Evolutionary conservation across 2,113 vertebrate genomes (phyloP), one percentile per base, ranked within the genome.

Genomic region (Pteruthius melanotis): DNA sequence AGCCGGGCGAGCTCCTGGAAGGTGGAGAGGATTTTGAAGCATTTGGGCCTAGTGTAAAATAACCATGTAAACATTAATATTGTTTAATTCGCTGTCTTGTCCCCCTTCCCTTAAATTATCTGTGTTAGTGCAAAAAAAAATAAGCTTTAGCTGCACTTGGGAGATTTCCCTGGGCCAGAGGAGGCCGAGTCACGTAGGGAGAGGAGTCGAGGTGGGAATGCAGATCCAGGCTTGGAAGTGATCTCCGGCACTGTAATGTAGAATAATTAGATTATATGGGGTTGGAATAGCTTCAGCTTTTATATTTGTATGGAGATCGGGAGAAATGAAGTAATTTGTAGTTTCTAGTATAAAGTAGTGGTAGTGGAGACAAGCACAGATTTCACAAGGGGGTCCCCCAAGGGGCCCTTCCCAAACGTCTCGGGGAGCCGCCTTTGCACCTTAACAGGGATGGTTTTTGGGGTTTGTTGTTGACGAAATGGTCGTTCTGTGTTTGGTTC

Each of bases 341-440:
- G 89, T 92, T 94, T 96, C 77, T 95, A 92, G 91, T 37, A 15
- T 53, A 57, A 76, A 93, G 86, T 93, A 97, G 90, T 60, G 50
- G 31, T 97, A 94, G 93, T 92, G 95, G 90, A 94, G 90, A 96
- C 81, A 96, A 96, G 94, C 96, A 97, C 96, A 97, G 94, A 81
- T 94, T 96, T 97, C 90, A 80, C 81, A 75, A 81, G 74, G 66
- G 87, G 71, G 30, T 64, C 84, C 88, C 88, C 22, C 0, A 37
- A 64, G 53, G 93, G 86, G 33, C 93, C 95, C 57, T 80, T 90
- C 77, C 89, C 80, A 87, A 54, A 81, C 0, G 14, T 94, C 93
- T 96, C 85, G 94, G 93, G 96, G 92, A 96, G 87, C 84, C 31
- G 4, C 59, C n/a, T 93, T 97, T 96, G 91, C 96, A 96, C 94